phyloP scores from a whole-genome alignment of 1,140 invertebrate species.

The Platorchestia sp. region DNA sequence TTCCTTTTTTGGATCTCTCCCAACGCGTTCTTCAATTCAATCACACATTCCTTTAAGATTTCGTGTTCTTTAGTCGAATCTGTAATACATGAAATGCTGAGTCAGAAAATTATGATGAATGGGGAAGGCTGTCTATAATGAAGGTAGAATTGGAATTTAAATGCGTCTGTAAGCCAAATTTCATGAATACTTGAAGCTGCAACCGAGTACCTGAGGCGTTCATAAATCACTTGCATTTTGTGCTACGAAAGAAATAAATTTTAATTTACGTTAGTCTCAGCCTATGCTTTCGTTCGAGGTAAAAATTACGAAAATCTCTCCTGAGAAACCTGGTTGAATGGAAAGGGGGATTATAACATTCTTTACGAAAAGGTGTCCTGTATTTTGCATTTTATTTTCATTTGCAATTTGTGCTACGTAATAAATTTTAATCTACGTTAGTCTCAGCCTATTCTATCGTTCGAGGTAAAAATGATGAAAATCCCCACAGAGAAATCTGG shows the following conservation, averaged over 20 bases:
- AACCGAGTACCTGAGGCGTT: neutral
- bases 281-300: neutral
- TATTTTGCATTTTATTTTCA: no score
- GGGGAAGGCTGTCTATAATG: neutral
- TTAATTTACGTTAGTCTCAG: neutral
- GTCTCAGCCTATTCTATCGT: neutral
- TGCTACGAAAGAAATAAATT: neutral
- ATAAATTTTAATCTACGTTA: neutral
- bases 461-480: neutral
- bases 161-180: neutral
- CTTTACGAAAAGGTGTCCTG: no score
- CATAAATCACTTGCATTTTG: neutral
- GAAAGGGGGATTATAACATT: no score
- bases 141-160: neutral
- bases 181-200: neutral
- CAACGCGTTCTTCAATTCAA: no score
- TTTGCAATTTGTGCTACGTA: neutral
- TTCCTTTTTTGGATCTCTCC: neutral
- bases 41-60: neutral
- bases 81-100: neutral
- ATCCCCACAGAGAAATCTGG: neutral
- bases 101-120: neutral
- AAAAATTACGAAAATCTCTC: neutral
- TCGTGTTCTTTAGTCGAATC: neutral
- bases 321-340: no score